Conservation (phyloP, 2,113 vertebrate genomes). For the Coreoperca whiteheadi region DNA sequence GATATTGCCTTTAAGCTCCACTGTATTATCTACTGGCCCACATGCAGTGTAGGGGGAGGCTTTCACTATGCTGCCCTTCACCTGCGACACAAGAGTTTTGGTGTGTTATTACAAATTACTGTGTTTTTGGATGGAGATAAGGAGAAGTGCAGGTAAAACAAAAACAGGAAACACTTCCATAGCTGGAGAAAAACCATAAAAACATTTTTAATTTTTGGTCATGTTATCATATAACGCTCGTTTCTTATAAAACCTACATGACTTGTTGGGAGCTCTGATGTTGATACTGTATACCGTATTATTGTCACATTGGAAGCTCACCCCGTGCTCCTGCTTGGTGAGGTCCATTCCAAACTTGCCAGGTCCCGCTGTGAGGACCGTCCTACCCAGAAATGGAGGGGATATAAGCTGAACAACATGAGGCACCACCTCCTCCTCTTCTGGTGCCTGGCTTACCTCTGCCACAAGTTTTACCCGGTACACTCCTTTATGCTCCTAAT, state of each 20-base stretch:
- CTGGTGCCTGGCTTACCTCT: conserved; percentile 76
- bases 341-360: conserved; percentile 88
- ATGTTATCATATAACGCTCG: not conserved
- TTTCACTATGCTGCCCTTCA: conserved; percentile 83
- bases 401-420: conserved; percentile 86
- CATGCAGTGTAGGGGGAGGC: conserved; percentile 84
- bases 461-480: conserved; percentile 85
- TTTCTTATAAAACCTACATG: not conserved
- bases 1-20: conserved; percentile 76
- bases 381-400: conserved; percentile 84
- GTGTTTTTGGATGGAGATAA: not conserved
- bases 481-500: conserved; percentile 79
- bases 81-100: conserved; percentile 60
- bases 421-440: conserved; percentile 81
- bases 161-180: not conserved
- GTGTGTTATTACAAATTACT: not conserved
- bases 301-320: conserved; percentile 54
- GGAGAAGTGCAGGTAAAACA: not conserved
- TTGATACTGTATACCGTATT: not conserved
- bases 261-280: not conserved
- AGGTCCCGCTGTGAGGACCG: conserved; percentile 84
- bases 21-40: conserved; percentile 77
- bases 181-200: not conserved
- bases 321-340: conserved; percentile 86
- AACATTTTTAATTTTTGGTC: not conserved